Base-by-base conservation (phyloP, 2,113 vertebrate species). In the Hypocryptadius cinnamomeus region DNA sequence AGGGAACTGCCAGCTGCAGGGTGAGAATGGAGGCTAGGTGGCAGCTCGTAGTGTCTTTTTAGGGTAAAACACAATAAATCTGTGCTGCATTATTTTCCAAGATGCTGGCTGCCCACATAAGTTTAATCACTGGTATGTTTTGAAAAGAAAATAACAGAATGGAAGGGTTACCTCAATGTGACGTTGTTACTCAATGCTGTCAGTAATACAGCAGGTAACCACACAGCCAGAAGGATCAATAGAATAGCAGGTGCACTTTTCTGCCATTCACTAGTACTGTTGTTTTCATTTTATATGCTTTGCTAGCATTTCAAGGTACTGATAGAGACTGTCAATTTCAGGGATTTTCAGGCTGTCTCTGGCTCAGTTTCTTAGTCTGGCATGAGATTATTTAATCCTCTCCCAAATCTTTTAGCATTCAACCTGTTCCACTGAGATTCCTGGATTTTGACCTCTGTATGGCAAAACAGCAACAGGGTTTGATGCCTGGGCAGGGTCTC, bases 1-100 rank as follows among this genome's bases (percentile, higher is more conserved):
- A 3, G 40, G 18, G 44, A 84, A 35, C 27, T 1, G 2, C 20
- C 0, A 4, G 9, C 31, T 50, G 27, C 4, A 14, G 33, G 15
- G 10, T 2, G 6, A 71, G 53, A 45, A 76, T 2, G 5, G n/a
- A 86, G 47, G 21, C 24, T 59, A 71, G 33, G 39, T 4, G 1
- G 42, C 12, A 84, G 47, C 7, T 6, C 1, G 27, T 20, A 56
- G n/a, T 48, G 18, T 35, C 40, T 90, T 92, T 95, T 68, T 68
- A 82, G 50, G 42, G 44, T 69, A 66, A 78, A 83, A 66, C 0
- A 5, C 23, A 68, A 45, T 37, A 64, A 54, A 31, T 79, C 31
- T 33, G 30, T 66, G 37, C 51, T 74, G 37, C 1, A 0, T 60
- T 66, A 16, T 15, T 51, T 89, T 80, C 48, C 2, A 21, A 87